Percentiles rank a stretch among this genome's conserved stretches.
phyloP scores from a whole-genome alignment of 2,888 invertebrate genomes.

The Macroteleia sp. region DNA sequence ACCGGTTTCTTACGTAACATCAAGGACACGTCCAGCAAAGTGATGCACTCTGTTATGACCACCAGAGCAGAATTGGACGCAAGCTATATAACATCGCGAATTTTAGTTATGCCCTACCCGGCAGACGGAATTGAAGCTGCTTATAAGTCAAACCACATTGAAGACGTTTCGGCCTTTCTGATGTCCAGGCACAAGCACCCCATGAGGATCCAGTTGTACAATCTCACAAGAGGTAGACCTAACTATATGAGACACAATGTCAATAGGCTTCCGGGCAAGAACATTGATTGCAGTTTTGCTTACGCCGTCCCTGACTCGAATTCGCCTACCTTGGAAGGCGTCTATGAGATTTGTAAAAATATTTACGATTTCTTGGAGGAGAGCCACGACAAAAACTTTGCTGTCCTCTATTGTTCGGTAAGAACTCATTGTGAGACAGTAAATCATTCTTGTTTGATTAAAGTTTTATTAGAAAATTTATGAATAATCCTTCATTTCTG shows the following conservation, averaged over 20 bases:
- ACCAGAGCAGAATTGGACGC: constrained; percentile 95
- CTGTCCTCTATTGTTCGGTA: constrained; percentile 91
- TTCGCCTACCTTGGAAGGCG: constrained; percentile 91
- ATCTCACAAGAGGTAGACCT: constrained; percentile 88
- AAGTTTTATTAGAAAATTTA: no score
- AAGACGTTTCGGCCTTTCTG: constrained; percentile 93
- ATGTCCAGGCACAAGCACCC: constrained; percentile 89
- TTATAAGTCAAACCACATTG: constrained; percentile 95
- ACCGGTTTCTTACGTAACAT: constrained; percentile 94
- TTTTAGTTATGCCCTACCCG: constrained; percentile 97
- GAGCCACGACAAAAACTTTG: constrained; percentile 88
- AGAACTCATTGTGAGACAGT: no score
- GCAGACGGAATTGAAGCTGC: constrained; percentile 97
- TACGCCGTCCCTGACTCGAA: constrained; percentile 88
- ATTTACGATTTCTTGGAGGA: constrained; percentile 89
- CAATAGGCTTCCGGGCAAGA: constrained; percentile 86
- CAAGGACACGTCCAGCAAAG: constrained; percentile 97
- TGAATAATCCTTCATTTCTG: no score
- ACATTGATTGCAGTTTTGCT: constrained; percentile 87
- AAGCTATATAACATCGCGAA: constrained; percentile 94
- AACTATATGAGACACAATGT: constrained; percentile 73
- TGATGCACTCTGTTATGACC: constrained; percentile 97
- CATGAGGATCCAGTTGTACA: constrained; percentile 92
- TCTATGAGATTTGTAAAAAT: constrained; percentile 93
- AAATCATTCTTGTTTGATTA: no score